A percentile compares a stretch with the other conserved stretches of the same genome.
phyloP scores from a whole-genome alignment of 2,888 invertebrate genomes.

The Plagodis dolabraria region DNA sequence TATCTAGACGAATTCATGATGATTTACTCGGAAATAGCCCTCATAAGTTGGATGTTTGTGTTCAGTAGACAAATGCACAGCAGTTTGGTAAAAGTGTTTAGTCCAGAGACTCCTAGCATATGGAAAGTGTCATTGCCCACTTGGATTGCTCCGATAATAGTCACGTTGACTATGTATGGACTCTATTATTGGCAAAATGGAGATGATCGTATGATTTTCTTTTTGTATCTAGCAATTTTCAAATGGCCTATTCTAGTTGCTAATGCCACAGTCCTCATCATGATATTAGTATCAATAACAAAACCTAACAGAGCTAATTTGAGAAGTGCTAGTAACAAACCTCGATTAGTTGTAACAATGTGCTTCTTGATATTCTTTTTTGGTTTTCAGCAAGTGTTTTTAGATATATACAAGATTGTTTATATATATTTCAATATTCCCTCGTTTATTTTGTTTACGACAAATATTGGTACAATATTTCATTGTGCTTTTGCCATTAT shows the following conservation, averaged over 20 bases:
- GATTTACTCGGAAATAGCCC: constrained; percentile 60
- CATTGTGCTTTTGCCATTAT: constrained; percentile 65
- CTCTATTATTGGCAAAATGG: constrained; percentile 33
- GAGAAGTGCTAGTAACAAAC: constrained; percentile 41
- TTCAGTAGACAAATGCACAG: constrained; percentile 70
- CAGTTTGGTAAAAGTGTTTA: constrained; percentile 65
- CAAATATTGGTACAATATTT: constrained; percentile 59
- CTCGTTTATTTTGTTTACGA: constrained; percentile 32
- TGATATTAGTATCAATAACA: constrained; percentile 58
- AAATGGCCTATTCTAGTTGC: constrained; percentile 69
- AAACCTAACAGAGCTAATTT: constrained; percentile 50
- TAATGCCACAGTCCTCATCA: constrained; percentile 59
- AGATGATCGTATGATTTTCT: constrained; percentile 35
- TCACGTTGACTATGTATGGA: constrained; percentile 41
- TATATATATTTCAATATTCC: constrained; percentile 39
- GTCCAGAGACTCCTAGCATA: constrained; percentile 42
- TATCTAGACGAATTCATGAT: constrained; percentile 46
- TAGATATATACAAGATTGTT: constrained; percentile 60
- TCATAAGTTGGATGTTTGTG: constrained; percentile 70
- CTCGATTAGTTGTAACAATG: constrained; percentile 62
- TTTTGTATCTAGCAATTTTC: constrained; percentile 52
- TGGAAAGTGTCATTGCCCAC: constrained; percentile 55
- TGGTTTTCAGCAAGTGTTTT: constrained; percentile 65
- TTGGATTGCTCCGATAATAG: constrained; percentile 56
- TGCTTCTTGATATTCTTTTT: constrained; percentile 63